These are phyloP conservation scores for Xenops minutus DNA, from an alignment of 2,797 vertebrate species.

Conservation along the genomic window DNA sequence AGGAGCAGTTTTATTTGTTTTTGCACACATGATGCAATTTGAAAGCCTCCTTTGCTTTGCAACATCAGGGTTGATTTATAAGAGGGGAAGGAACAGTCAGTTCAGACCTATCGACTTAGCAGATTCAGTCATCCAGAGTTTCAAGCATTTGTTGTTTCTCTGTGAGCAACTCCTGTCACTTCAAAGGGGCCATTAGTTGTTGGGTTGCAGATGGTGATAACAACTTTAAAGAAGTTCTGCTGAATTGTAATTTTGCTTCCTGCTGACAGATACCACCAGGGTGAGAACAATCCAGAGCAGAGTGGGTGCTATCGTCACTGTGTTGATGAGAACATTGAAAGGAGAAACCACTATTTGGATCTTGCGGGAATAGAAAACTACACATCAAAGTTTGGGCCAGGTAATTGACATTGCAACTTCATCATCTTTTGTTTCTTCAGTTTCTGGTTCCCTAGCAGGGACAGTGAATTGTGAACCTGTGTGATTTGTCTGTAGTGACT, in stretches of 20 bases:
- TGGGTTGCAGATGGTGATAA: slow-evolving; percentile 28
- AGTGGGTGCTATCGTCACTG: slow-evolving; percentile 89
- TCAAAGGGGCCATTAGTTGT: slow-evolving; percentile 29
- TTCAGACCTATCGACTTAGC: not conserved
- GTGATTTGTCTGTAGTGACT: not conserved
- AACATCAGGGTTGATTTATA: not conserved
- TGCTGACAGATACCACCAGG: slow-evolving; percentile 84
- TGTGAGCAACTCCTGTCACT: slow-evolving; percentile 11
- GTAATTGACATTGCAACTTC: slow-evolving; percentile 67
- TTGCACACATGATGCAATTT: not conserved
- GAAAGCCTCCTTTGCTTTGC: slow-evolving; percentile 19
- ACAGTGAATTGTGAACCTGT: not conserved
- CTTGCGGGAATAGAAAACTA: slow-evolving; percentile 99
- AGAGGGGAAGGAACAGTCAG: slow-evolving; percentile 26
- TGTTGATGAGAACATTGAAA: slow-evolving; percentile 98
- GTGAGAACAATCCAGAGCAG: slow-evolving; percentile 82
- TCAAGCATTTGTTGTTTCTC: not conserved
- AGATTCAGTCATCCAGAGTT: not conserved
- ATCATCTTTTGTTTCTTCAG: not conserved
- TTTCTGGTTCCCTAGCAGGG: not conserved
- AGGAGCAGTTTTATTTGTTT: slow-evolving; percentile 19
- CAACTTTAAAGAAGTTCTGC: slow-evolving; percentile 17
- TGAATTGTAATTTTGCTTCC: slow-evolving; percentile 40
- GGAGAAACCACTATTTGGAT: slow-evolving; percentile 99
- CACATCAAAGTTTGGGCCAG: slow-evolving; percentile 93